Conservation (phyloP, 2,113 vertebrate species). For the Ageneiosus marmoratus region DNA sequence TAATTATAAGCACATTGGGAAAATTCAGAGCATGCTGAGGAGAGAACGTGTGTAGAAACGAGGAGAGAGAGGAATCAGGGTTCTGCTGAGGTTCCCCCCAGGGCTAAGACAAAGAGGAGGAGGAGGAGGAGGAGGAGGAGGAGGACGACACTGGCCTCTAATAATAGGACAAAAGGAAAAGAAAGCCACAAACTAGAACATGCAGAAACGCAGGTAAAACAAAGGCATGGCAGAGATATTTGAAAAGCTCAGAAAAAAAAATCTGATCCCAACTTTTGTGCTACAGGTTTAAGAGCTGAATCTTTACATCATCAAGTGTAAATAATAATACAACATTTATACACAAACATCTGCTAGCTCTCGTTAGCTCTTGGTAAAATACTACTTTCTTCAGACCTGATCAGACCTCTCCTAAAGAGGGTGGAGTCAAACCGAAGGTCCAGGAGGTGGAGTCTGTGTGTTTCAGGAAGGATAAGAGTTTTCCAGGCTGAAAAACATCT, state of each 20-base stretch:
- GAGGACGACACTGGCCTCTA: neutral
- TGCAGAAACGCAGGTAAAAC: neutral
- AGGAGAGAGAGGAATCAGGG: neutral
- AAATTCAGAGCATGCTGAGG: slow-evolving; percentile 6
- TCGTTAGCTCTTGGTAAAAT: no score
- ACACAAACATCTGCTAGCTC: neutral
- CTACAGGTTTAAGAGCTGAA: neutral
- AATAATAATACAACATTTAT: neutral
- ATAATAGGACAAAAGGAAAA: slow-evolving; percentile 26
- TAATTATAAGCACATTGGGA: slow-evolving; percentile 36
- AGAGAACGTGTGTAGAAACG: neutral
- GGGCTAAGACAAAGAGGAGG: neutral
- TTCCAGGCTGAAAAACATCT: neutral
- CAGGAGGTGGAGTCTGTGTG: neutral
- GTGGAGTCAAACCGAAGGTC: neutral
- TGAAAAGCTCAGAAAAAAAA: neutral
- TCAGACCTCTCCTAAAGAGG: neutral
- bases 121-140: neutral
- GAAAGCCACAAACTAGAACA: slow-evolving; percentile 18
- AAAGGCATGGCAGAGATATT: neutral
- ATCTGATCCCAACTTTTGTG: neutral
- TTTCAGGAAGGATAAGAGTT: neutral
- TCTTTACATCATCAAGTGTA: neutral
- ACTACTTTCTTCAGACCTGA: neutral
- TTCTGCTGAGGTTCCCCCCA: slow-evolving; percentile 20